Evolutionary conservation across 2,797 vertebrate genomes (phyloP), one percentile per base, ranked within the genome.

Genomic region (Notolepis coatsorum): DNA sequence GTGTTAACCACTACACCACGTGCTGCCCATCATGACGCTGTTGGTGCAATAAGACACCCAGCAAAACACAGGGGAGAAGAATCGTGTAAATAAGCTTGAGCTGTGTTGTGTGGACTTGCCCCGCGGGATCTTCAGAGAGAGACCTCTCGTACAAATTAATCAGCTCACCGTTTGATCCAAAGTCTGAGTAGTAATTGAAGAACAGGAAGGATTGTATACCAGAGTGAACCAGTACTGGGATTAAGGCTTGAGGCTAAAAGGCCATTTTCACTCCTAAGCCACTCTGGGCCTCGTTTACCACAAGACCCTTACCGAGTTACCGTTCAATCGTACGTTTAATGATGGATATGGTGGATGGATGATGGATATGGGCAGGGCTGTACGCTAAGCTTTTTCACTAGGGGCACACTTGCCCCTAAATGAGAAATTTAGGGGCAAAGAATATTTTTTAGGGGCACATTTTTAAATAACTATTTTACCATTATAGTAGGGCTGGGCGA

Each of bases 71-170:
- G 68, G 75, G 77, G 75, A 85, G 68, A 48, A 5, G 37, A 71
- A 74, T 7, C 59, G 55, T 73, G 82, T 88, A 87, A 91, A 91
- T 80, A 89, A 80, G 81, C 25, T 65, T 84, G 52, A 84, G 72
- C 76, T 69, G 31, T 46, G 7, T 21, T 56, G 33, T 15, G 33
- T 15, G 51, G 70, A 69, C 43, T 65, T 7, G 25, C 48, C 68
- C 56, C 33, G 60, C 45, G 61, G 76, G 84, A 75, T 77, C 88
- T 84, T n/a, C n/a, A n/a, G n/a, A n/a, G n/a, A 72, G 67, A 73
- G 70, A 68, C 65, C 68, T 45, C 74, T 91, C 88, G 77, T 73
- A 47, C 81, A 73, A 87, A 88, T 84, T 91, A 91, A 92, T 92
- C 88, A 88, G 88, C 78, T 90, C 86, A 82, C 47, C 73, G 72